These are phyloP conservation scores for Sycophaga agraensis DNA, from an alignment of 1,140 invertebrate genomes.

Conservation along the genomic window DNA sequence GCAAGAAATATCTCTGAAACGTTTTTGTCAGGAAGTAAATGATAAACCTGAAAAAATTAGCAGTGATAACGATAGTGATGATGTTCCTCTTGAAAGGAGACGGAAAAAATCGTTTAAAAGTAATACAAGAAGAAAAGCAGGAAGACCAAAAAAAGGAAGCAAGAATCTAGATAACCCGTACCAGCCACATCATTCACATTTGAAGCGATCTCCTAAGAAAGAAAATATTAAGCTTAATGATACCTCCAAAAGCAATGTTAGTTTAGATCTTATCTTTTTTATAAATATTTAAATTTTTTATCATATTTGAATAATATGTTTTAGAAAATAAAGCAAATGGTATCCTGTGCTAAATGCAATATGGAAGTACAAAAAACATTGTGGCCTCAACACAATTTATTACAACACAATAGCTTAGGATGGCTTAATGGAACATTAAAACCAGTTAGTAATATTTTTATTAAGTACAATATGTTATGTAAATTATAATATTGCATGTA, in stretches of 20 bases:
- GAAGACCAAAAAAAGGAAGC: too few species aligned
- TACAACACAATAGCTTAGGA: slow-evolving; percentile 55
- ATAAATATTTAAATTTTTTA: slow-evolving; percentile 11
- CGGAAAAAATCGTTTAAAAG: too few species aligned
- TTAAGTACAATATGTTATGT: too few species aligned
- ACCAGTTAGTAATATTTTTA: slow-evolving; percentile 41
- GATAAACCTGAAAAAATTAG: too few species aligned
- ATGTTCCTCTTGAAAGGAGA: too few species aligned
- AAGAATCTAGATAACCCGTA: slow-evolving; percentile 17
- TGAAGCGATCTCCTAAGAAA: not conserved
- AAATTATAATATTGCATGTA: not conserved
- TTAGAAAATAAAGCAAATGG: not conserved
- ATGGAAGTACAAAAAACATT: slow-evolving; percentile 38
- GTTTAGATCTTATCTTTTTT: not conserved
- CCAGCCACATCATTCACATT: slow-evolving; percentile 18
- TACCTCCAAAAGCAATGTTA: not conserved
- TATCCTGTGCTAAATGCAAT: slow-evolving; percentile 45
- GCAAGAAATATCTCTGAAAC: too few species aligned
- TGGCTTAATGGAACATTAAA: slow-evolving; percentile 52
- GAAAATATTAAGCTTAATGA: not conserved
- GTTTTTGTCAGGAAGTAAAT: too few species aligned
- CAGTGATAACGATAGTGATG: too few species aligned
- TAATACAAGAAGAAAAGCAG: too few species aligned
- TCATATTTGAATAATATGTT: not conserved
- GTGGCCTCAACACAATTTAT: slow-evolving; percentile 56